A percentile compares a stretch with the other conserved stretches of the same genome.
Evolutionary conservation across 2,797 vertebrate species (phyloP).

Genomic region (Epinephelus awoara): DNA sequence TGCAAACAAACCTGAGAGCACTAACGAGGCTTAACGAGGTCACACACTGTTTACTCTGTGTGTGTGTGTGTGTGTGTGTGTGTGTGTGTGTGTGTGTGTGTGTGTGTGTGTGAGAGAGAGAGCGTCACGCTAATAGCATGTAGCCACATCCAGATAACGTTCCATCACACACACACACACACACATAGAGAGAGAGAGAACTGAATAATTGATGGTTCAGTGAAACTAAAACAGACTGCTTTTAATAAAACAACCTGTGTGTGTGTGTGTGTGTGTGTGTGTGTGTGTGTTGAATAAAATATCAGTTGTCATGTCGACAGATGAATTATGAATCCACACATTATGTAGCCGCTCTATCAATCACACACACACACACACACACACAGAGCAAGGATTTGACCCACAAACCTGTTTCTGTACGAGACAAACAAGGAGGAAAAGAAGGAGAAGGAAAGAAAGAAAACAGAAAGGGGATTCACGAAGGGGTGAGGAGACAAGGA

Average conservation of each 20-base stretch:
- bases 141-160: constrained; percentile 41
- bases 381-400: constrained; percentile 32
- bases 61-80: constrained; percentile 5
- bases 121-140: constrained; percentile 20
- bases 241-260: constrained; percentile 45
- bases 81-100: neutral
- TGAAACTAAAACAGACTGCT: constrained; percentile 51
- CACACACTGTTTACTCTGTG: constrained; percentile 51
- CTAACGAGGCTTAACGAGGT: constrained; percentile 79
- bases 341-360: constrained; percentile 45
- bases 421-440: neutral
- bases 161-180: constrained; percentile 37
- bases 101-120: too few species aligned
- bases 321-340: constrained; percentile 71
- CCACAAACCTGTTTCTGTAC: constrained; percentile 45
- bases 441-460: neutral
- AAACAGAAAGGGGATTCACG: too few species aligned
- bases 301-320: constrained; percentile 59
- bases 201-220: constrained; percentile 61
- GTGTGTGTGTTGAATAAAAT: constrained; percentile 66
- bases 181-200: constrained; percentile 1
- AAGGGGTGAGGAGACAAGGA: neutral
- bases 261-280: constrained; percentile 38
- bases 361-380: constrained; percentile 29
- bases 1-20: constrained; percentile 67